Conservation (phyloP, 2,113 vertebrate genomes). For the Nyctereutes procyonoides region DNA sequence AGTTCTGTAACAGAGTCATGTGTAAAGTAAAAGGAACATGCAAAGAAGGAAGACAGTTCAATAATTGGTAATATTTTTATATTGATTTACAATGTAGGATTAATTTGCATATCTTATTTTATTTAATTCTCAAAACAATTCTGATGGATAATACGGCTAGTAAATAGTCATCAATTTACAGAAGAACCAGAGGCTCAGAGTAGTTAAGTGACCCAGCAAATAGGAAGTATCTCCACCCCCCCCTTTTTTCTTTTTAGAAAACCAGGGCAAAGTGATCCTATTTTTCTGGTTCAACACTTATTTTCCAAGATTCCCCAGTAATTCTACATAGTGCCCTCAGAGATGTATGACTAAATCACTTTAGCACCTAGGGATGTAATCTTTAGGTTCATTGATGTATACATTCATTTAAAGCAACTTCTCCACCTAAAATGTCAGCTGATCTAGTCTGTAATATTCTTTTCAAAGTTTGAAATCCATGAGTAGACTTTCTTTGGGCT, state of each 20-base stretch:
- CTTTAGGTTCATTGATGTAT: not conserved
- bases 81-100: not conserved
- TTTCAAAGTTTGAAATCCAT: not conserved
- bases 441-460: not conserved
- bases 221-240: not conserved
- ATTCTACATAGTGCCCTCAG: not conserved
- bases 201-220: not conserved
- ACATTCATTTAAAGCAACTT: not conserved
- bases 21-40: not conserved
- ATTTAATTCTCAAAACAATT: conserved; percentile 45
- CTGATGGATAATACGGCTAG: not conserved
- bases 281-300: not conserved
- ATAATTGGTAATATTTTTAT: not conserved
- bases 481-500: not conserved
- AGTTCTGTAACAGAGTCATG: not conserved
- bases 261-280: not conserved
- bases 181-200: not conserved
- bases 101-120: not conserved
- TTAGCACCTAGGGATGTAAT: not conserved
- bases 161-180: not conserved
- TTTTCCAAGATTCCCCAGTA: not conserved
- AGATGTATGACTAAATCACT: not conserved
- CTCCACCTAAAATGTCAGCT: not conserved
- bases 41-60: conserved; percentile 24
- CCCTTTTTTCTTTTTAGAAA: not conserved